Percentiles rank a stretch among this genome's conserved stretches.
These are phyloP conservation scores for Drosophila kuntzei DNA, from an alignment of 2,888 invertebrate species.

Conservation along the genomic window DNA sequence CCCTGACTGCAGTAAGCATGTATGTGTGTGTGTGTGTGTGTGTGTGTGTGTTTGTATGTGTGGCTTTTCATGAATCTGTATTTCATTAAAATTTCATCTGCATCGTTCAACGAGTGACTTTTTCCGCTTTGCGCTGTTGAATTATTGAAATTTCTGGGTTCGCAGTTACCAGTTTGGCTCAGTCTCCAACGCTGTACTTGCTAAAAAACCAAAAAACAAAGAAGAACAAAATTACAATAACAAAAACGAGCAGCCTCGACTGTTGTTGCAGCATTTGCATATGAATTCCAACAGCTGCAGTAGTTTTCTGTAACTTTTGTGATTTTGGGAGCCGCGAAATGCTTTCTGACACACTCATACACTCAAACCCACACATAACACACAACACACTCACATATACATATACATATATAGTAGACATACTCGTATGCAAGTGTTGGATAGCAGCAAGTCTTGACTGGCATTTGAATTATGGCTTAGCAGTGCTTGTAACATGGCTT, in stretches of 20 bases:
- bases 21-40: constrained; percentile 6
- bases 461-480: constrained; percentile 77
- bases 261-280: constrained; percentile 60
- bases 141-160: constrained; percentile 79
- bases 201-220: constrained; percentile 17
- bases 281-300: constrained; percentile 66
- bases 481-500: constrained; percentile 73
- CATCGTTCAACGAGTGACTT: constrained; percentile 81
- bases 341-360: constrained; percentile 41
- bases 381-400: constrained; percentile 5
- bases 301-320: constrained; percentile 49
- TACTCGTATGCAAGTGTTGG: constrained; percentile 15
- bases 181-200: constrained; percentile 25
- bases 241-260: constrained; percentile 9
- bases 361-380: constrained; percentile 9
- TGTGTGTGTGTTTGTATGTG: constrained; percentile 41
- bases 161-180: constrained; percentile 64
- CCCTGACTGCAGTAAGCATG: constrained; percentile 54
- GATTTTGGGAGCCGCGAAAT: constrained; percentile 53
- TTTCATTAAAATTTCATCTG: constrained; percentile 82
- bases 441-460: constrained; percentile 43
- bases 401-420: not conserved
- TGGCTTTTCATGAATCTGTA: constrained; percentile 73
- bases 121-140: constrained; percentile 80
- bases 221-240: not conserved